Evolutionary conservation across 2,888 invertebrate species (phyloP).

Genomic region (Axea sp.): DNA sequence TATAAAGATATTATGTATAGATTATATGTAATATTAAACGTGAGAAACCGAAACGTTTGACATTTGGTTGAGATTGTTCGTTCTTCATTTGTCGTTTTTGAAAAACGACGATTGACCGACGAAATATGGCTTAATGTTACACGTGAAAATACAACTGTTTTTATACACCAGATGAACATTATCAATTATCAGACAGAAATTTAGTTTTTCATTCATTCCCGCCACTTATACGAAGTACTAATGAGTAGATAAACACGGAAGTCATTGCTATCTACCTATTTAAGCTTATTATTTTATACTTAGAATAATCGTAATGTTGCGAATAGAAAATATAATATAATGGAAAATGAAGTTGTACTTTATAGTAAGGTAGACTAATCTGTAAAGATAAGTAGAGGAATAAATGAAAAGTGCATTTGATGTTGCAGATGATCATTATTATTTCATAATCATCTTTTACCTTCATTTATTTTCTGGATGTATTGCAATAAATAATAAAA

Average conservation of each 20-base stretch:
- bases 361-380: constrained; percentile 78
- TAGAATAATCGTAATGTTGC: constrained; percentile 75
- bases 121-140: constrained; percentile 25
- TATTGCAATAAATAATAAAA: no score
- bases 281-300: constrained; percentile 79
- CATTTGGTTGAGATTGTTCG: constrained; percentile 7
- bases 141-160: neutral
- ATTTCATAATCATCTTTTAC: constrained; percentile 41
- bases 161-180: neutral
- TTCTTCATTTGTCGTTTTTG: constrained; percentile 5
- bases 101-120: constrained; percentile 2
- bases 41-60: constrained; percentile 7
- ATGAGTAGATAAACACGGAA: constrained; percentile 73
- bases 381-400: constrained; percentile 78
- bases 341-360: constrained; percentile 77
- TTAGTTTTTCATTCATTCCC: constrained; percentile 67
- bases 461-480: no score
- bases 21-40: no score
- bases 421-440: constrained; percentile 66
- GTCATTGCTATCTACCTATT: constrained; percentile 77
- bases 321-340: constrained; percentile 76
- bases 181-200: no score
- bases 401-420: constrained; percentile 79
- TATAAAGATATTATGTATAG: no score
- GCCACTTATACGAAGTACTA: constrained; percentile 71